Percentiles rank a stretch among this genome's conserved stretches.
These are phyloP conservation scores for Arvicanthis niloticus DNA, from an alignment of 2,113 vertebrate genomes.

Conservation along the genomic window DNA sequence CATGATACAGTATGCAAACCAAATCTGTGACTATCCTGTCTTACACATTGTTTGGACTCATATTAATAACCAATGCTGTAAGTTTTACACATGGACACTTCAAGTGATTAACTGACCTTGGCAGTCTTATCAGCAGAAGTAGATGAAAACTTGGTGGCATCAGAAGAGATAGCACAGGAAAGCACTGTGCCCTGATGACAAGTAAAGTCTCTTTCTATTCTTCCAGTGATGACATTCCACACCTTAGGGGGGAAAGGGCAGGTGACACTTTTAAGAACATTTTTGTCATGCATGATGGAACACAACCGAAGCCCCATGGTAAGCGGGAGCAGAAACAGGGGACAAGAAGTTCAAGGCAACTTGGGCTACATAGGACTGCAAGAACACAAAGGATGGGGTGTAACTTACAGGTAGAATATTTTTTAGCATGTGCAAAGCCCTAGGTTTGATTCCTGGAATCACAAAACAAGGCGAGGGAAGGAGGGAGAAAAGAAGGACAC, in stretches of 20 bases:
- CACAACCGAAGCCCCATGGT: background rate
- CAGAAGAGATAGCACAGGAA: slow-evolving; percentile 93
- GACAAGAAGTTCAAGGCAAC: background rate
- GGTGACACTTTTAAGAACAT: slow-evolving; percentile 16
- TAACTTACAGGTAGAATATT: background rate
- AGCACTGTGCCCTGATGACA: slow-evolving; percentile 93
- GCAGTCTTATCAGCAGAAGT: slow-evolving; percentile 95
- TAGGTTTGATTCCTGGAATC: background rate
- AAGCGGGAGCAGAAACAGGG: background rate
- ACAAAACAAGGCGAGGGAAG: background rate
- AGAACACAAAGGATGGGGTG: background rate
- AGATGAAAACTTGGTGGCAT: slow-evolving; percentile 91
- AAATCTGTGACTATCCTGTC: background rate
- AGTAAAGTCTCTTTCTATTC: slow-evolving; percentile 88
- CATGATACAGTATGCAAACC: background rate
- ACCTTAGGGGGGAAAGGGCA: slow-evolving; percentile 85
- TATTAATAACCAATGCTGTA: background rate
- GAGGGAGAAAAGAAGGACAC: background rate
- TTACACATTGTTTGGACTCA: background rate
- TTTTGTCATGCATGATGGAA: background rate
- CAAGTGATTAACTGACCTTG: slow-evolving; percentile 89
- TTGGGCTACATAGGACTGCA: background rate
- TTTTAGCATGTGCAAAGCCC: background rate
- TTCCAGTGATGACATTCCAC: slow-evolving; percentile 91
- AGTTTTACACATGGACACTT: background rate